Evolutionary conservation across 2,888 invertebrate species (phyloP).

Genomic region (Dioctria rufipes): DNA sequence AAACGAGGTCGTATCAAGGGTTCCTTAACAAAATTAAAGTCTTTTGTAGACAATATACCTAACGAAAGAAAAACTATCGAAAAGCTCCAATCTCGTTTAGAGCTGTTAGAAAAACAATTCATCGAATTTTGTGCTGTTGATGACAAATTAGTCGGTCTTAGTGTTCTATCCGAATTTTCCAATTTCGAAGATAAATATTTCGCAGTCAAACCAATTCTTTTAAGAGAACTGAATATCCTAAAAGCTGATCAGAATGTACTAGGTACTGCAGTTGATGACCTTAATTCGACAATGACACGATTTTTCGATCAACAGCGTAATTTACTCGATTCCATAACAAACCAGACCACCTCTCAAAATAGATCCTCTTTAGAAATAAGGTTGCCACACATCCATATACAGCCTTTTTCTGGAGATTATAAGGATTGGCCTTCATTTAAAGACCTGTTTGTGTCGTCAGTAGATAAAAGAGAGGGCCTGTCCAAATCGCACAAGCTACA

Average conservation of each 20-base stretch:
- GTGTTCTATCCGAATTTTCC: not conserved
- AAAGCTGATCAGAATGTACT: too few species aligned
- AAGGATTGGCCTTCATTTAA: conserved; percentile 16
- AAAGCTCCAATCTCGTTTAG: not conserved
- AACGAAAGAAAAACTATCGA: not conserved
- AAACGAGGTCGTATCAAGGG: conserved; percentile 2
- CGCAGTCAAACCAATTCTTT: too few species aligned
- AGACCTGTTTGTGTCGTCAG: not conserved
- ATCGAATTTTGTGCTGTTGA: not conserved
- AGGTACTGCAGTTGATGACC: too few species aligned
- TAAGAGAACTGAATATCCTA: too few species aligned
- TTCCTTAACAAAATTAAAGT: not conserved
- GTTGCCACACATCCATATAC: not conserved
- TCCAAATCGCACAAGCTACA: not conserved
- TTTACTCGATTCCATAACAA: not conserved
- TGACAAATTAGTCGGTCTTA: not conserved
- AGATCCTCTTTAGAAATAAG: not conserved
- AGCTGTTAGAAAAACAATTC: not conserved
- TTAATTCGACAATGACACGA: not conserved
- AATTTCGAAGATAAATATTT: not conserved
- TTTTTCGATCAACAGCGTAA: conserved; percentile 2
- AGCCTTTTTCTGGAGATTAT: not conserved
- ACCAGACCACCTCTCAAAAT: too few species aligned
- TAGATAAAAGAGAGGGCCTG: not conserved
- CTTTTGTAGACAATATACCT: not conserved